These are phyloP conservation scores for Muricea muricata DNA, from an alignment of 92 coral and sea anemone genomes.

Conservation along the genomic window DNA sequence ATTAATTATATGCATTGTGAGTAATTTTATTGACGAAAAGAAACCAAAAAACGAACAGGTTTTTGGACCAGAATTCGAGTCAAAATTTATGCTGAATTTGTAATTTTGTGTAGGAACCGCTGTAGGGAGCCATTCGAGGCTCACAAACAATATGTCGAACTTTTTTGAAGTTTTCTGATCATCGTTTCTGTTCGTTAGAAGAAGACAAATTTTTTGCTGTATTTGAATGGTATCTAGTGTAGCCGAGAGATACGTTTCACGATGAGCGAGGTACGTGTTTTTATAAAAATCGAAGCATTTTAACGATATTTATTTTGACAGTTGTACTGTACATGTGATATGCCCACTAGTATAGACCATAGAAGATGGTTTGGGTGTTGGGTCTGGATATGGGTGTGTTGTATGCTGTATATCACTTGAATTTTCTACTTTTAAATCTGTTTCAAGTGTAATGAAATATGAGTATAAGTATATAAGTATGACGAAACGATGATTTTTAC, in stretches of 20 bases:
- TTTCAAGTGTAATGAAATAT: too few species aligned
- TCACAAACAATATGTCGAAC: constrained; percentile 39
- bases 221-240: not conserved
- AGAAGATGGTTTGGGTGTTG: too few species aligned
- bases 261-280: constrained; percentile 30
- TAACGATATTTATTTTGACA: not conserved
- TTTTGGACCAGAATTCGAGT: not conserved
- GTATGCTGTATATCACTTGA: too few species aligned
- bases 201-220: not conserved
- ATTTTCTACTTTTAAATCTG: too few species aligned
- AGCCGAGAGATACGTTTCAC: not conserved
- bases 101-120: constrained; percentile 23
- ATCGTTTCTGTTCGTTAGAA: constrained; percentile 11
- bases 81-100: constrained; percentile 4
- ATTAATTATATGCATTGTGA: not conserved
- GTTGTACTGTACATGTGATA: not conserved
- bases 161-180: not conserved
- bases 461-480: too few species aligned
- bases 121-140: constrained; percentile 15
- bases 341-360: too few species aligned
- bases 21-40: not conserved
- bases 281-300: not conserved
- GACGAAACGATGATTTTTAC: too few species aligned
- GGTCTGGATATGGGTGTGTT: not conserved
- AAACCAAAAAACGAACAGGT: not conserved